These are phyloP conservation scores for Rhinogobio ventralis DNA, from an alignment of 2,797 vertebrate species.

Conservation along the genomic window DNA sequence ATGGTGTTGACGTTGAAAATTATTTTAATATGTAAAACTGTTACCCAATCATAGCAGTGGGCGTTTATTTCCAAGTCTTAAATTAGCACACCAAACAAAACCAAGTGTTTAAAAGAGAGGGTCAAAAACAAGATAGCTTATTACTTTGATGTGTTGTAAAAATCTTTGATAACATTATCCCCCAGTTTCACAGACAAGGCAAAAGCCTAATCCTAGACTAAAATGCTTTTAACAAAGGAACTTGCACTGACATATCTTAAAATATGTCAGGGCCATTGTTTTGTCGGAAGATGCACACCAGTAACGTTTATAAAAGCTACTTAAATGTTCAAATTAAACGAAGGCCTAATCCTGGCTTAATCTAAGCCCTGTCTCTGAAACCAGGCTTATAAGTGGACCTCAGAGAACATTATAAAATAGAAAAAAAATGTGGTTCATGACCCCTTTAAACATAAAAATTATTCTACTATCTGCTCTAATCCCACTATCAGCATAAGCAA, in stretches of 20 bases:
- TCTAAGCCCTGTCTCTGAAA: too few relatives aligned
- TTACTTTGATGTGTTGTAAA: neutral
- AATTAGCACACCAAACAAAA: neutral
- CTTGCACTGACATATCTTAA: too few relatives aligned
- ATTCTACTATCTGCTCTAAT: neutral
- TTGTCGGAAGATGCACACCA: too few relatives aligned
- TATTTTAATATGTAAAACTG: neutral
- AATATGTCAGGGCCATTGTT: too few relatives aligned
- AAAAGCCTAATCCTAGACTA: too few relatives aligned
- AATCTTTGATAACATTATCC: neutral
- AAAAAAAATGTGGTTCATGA: neutral
- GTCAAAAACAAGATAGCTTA: neutral
- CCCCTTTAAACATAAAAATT: neutral
- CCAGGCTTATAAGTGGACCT: neutral
- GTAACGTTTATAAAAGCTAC: too few relatives aligned
- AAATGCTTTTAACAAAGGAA: too few relatives aligned
- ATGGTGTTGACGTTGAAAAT: neutral
- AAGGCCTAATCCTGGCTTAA: too few relatives aligned
- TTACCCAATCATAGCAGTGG: neutral
- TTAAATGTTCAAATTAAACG: too few relatives aligned
- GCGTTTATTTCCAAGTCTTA: neutral
- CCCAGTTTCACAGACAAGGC: too few relatives aligned
- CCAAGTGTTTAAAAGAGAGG: neutral
- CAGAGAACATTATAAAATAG: neutral
- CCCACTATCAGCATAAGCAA: neutral